These are phyloP conservation scores for Therioaphis trifolii DNA, from an alignment of 2,888 invertebrate species.

Conservation along the genomic window DNA sequence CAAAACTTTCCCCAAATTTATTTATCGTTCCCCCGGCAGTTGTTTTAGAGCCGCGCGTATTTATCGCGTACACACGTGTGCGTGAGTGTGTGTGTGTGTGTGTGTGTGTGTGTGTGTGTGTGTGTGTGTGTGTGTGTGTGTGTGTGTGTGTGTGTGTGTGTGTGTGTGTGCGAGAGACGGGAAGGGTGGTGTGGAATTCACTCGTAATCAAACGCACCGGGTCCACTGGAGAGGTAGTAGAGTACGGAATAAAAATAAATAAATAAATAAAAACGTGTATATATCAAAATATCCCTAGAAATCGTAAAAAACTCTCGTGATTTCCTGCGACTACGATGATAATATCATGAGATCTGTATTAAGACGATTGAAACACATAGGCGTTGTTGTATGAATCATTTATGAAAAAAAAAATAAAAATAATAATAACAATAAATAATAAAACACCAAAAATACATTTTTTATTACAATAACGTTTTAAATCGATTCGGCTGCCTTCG, in stretches of 20 bases:
- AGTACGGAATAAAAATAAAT: background rate
- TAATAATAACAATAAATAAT: no score
- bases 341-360: constrained; percentile 34
- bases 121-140: background rate
- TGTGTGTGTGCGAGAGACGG: background rate
- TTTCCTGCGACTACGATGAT: constrained; percentile 33
- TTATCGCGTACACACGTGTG: constrained; percentile 1
- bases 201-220: constrained; percentile 61
- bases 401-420: no score
- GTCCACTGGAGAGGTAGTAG: constrained; percentile 40
- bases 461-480: no score
- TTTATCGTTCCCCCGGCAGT: constrained; percentile 62
- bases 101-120: background rate
- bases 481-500: no score
- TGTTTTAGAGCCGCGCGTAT: constrained; percentile 55
- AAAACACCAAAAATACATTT: no score
- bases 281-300: constrained; percentile 42
- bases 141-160: background rate
- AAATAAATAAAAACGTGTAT: constrained; percentile 31
- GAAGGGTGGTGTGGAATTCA: constrained; percentile 38
- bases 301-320: constrained; percentile 45
- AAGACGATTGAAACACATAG: constrained; percentile 9
- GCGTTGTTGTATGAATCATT: no score
- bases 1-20: constrained; percentile 61
- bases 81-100: background rate